Evolutionary conservation across 2,888 invertebrate species (phyloP), one percentile per base, ranked within the genome.

Genomic region (Lithophane leautieri): DNA sequence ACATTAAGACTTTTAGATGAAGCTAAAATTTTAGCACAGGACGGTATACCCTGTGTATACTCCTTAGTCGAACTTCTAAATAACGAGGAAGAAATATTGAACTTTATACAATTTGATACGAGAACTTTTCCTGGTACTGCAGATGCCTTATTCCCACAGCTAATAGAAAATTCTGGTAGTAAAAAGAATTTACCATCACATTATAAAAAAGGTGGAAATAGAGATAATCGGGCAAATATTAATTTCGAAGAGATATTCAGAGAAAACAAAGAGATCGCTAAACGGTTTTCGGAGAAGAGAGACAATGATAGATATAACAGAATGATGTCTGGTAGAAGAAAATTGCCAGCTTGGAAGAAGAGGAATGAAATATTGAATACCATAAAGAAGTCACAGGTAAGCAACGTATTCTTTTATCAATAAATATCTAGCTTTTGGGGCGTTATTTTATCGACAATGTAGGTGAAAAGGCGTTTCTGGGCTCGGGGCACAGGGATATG

Each of bases 21-120:
- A 95, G 98, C 98, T 0, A 94, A 97, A 84, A 90, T 93, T 34
- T 95, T 97, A 76, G 97, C 98, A 9, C 94, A 95, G 81, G 97
- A 98, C 89, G 98, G 98, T 73, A 97, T 97, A 91, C 98, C 98
- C 0, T 97, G 97, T 88, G 96, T 98, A 84, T 98, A 98, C 90
- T 97, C 97, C 2, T 94, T 98, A 86, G 97, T 97, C 22, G 98
- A 98, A 93, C 92, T 98, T 68, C 91, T 98, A 56, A 97, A 97
- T 91, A 98, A 97, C 88, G 97, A 98, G 90, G 97, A 97, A 62
- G 97, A 97, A 79, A 97, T 98, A 74, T 93, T 95, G 22, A 94
- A 96, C 68, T 97, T 97, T 90, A 94, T 98, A 82, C 96, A 97
- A 89, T 95, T 96, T 88, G 97, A 97, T 89, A 95, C 93, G 11